phyloP scores from a whole-genome alignment of 2,797 vertebrate genomes.

The Salmo trutta region DNA sequence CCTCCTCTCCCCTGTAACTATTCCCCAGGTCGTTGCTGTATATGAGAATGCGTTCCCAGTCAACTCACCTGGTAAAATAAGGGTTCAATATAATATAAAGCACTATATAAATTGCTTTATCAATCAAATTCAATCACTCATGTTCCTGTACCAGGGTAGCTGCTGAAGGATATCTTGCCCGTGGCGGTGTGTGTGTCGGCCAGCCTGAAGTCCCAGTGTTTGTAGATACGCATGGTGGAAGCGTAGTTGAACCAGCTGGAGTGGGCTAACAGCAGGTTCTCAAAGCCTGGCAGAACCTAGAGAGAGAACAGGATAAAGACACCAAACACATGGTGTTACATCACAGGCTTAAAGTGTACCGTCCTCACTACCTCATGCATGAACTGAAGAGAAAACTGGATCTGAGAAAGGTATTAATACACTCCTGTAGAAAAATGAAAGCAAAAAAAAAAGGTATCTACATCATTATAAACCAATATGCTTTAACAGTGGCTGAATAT shows the following conservation, averaged over 20 bases:
- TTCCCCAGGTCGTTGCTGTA: too few species aligned
- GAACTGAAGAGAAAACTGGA: background rate
- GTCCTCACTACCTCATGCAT: background rate
- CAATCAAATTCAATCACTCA: background rate
- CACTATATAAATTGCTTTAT: background rate
- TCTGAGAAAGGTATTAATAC: background rate
- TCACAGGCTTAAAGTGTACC: background rate
- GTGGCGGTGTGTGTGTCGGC: conserved; percentile 69
- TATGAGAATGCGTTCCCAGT: too few species aligned
- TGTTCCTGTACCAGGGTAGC: conserved; percentile 83
- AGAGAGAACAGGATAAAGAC: conserved; percentile 4
- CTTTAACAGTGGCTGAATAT: background rate
- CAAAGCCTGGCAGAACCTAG: conserved; percentile 89
- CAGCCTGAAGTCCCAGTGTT: conserved; percentile 88
- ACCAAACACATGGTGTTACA: background rate
- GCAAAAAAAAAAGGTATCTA: background rate
- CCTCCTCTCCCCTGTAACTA: too few species aligned
- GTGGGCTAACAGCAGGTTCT: conserved; percentile 87
- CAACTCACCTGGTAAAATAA: too few species aligned
- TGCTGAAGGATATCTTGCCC: conserved; percentile 86
- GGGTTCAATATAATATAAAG: background rate
- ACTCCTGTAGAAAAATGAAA: background rate
- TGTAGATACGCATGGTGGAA: conserved; percentile 88
- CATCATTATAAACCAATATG: background rate
- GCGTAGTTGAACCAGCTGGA: conserved; percentile 92